Percentiles rank a stretch among this genome's conserved stretches.
phyloP scores from a whole-genome alignment of 2,113 vertebrate genomes.

The Oenanthe melanoleuca region DNA sequence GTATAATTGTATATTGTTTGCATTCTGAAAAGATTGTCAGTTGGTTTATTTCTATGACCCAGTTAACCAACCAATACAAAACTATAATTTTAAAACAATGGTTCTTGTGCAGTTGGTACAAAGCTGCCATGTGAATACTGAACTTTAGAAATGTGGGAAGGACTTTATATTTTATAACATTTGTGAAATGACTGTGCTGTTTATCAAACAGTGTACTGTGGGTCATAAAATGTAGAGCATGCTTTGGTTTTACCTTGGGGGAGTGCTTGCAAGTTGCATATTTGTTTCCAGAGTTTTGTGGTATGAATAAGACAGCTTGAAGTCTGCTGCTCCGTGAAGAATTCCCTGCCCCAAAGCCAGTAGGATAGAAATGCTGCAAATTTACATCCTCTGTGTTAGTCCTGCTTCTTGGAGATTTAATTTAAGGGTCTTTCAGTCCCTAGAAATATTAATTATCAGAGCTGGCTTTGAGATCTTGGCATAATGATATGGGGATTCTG shows the following conservation, averaged over 20 bases:
- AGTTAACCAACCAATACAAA: background rate
- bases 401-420: background rate
- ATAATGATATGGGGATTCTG: background rate
- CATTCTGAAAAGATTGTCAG: background rate
- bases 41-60: background rate
- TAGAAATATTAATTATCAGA: background rate
- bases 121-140: background rate
- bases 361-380: background rate
- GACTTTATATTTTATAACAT: background rate
- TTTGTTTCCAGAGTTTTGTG: background rate
- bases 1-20: background rate
- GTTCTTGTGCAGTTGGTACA: background rate
- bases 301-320: background rate
- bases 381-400: background rate
- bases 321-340: background rate
- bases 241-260: background rate
- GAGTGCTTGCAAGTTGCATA: background rate
- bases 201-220: background rate
- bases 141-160: background rate
- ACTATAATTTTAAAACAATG: accelerated
- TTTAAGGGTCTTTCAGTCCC: background rate
- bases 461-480: background rate
- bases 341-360: background rate
- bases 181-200: background rate
- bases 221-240: background rate